phyloP scores from a whole-genome alignment of 1,140 invertebrate species.

The Rhyzopertha dominica region DNA sequence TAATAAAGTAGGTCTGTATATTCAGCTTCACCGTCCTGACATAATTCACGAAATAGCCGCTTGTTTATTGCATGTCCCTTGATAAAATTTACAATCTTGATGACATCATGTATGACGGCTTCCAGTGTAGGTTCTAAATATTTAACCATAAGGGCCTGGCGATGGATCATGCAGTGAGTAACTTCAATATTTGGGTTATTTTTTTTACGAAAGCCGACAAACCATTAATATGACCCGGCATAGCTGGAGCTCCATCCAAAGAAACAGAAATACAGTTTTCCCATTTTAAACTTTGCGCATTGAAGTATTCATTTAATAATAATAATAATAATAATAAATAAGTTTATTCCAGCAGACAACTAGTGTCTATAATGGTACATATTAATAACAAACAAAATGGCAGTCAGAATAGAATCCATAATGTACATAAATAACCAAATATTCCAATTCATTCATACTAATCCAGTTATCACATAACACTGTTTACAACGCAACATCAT shows the following conservation, averaged over 20 bases:
- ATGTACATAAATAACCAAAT: too few relatives aligned
- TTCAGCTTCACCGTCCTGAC: slow-evolving; percentile 28
- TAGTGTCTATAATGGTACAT: too few relatives aligned
- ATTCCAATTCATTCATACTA: too few relatives aligned
- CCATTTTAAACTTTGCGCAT: slow-evolving; percentile 21
- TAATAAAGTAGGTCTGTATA: slow-evolving; percentile 33
- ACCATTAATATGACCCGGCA: slow-evolving; percentile 20
- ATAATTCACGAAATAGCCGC: slow-evolving; percentile 31
- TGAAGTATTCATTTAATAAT: slow-evolving; percentile 19
- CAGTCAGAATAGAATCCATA: too few relatives aligned
- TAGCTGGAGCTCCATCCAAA: too few relatives aligned
- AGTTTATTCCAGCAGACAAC: too few relatives aligned
- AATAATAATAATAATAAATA: too few relatives aligned
- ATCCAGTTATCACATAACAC: too few relatives aligned
- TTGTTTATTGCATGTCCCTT: slow-evolving; percentile 29
- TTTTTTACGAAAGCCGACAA: too few relatives aligned
- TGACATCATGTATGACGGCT: slow-evolving; percentile 26
- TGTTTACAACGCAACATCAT: too few relatives aligned
- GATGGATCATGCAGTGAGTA: slow-evolving; percentile 28
- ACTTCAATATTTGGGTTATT: slow-evolving; percentile 25
- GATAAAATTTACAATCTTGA: slow-evolving; percentile 23
- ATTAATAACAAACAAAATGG: too few relatives aligned
- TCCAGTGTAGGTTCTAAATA: slow-evolving; percentile 27
- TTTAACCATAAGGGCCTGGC: slow-evolving; percentile 23
- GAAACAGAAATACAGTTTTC: slow-evolving; percentile 14